phyloP scores from a whole-genome alignment of 1,140 invertebrate genomes.

The Whitmania pigra region DNA sequence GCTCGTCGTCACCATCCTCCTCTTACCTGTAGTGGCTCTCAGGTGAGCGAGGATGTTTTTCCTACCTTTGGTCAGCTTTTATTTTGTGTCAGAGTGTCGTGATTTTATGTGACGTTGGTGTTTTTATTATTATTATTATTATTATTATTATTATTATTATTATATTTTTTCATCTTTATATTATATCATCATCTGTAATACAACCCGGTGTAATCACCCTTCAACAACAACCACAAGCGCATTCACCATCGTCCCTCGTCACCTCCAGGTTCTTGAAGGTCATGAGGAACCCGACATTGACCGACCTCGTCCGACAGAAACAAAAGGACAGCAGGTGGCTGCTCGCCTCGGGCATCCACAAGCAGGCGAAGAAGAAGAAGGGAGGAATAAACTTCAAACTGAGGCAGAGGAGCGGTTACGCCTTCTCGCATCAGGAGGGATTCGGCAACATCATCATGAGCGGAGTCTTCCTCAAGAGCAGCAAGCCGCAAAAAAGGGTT shows the following conservation, averaged over 20 bases:
- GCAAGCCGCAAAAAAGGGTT: not conserved
- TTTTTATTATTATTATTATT: no score
- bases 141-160: no score
- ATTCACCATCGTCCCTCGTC: no score
- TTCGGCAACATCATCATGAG: conserved; percentile 94
- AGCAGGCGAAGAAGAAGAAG: conserved; percentile 48
- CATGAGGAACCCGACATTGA: conserved; percentile 61
- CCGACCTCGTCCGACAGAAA: conserved; percentile 75
- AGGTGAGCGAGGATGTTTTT: conserved; percentile 43
- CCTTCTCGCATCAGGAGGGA: conserved; percentile 91
- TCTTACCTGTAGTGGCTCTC: conserved; percentile 86
- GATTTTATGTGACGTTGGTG: no score
- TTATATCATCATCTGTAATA: no score
- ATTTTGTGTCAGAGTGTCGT: no score
- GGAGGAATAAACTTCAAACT: conserved; percentile 51
- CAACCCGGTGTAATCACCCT: no score
- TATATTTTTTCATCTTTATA: no score
- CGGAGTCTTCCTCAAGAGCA: conserved; percentile 49
- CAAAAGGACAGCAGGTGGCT: conserved; percentile 56
- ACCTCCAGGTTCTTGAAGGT: conserved; percentile 31
- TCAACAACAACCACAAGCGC: no score
- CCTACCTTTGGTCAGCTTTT: no score
- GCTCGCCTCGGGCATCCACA: conserved; percentile 45
- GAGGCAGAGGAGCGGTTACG: conserved; percentile 79
- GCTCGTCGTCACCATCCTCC: conserved; percentile 67